These are phyloP conservation scores for Sclerurus mexicanus DNA, from an alignment of 2,113 vertebrate species.

Conservation along the genomic window DNA sequence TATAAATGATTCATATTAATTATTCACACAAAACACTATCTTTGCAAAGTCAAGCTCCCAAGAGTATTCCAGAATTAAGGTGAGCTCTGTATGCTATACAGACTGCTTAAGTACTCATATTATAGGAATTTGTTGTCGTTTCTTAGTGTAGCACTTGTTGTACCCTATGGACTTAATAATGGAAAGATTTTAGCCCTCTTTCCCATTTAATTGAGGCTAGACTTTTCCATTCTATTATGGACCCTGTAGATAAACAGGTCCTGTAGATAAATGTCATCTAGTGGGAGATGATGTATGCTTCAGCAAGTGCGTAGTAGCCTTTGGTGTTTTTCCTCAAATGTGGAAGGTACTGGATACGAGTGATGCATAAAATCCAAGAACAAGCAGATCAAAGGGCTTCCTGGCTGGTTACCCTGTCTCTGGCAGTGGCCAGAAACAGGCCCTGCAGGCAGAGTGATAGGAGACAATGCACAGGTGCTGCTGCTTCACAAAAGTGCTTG, in stretches of 20 bases:
- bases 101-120: accelerated
- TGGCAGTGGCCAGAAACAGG: background rate
- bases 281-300: background rate
- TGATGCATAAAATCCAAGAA: background rate
- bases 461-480: background rate
- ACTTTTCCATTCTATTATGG: background rate
- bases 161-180: background rate
- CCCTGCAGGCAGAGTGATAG: background rate
- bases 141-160: background rate
- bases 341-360: background rate
- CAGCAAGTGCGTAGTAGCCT: background rate
- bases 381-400: background rate
- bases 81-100: background rate
- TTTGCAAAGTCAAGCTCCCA: background rate
- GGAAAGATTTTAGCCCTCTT: background rate
- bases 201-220: background rate
- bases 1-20: background rate
- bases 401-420: background rate
- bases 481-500: background rate
- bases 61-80: background rate
- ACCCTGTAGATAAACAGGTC: background rate
- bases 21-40: background rate
- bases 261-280: background rate
- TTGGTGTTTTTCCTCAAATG: background rate
- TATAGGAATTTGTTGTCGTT: background rate